These are phyloP conservation scores for Myrmecobius fasciatus DNA, from an alignment of 2,113 vertebrate genomes.

Conservation along the genomic window DNA sequence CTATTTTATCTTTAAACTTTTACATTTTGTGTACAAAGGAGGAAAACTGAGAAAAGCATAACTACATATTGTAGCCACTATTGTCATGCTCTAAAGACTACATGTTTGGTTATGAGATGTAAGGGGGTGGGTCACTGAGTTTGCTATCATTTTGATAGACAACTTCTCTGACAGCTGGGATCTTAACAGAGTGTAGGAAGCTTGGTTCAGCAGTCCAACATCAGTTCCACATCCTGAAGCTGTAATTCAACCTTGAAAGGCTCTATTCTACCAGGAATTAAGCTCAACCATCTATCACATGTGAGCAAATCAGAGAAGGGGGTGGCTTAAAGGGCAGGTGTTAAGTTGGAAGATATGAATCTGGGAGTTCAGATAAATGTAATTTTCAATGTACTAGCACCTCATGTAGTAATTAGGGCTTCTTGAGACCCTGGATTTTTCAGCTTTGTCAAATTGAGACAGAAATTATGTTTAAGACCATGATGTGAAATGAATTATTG, in stretches of 20 bases:
- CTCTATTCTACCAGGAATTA: neutral
- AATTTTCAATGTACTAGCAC: neutral
- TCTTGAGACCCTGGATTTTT: neutral
- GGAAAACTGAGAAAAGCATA: neutral
- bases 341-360: constrained; percentile 29
- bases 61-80: neutral
- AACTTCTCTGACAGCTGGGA: fast-evolving
- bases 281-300: neutral
- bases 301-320: neutral
- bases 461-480: neutral
- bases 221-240: neutral
- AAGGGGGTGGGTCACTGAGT: neutral
- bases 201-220: neutral
- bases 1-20: neutral
- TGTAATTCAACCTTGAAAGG: neutral
- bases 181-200: neutral
- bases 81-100: neutral
- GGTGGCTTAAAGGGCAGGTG: neutral
- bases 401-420: neutral
- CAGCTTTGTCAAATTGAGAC: neutral
- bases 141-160: neutral
- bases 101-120: neutral
- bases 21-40: neutral
- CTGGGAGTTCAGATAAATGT: constrained; percentile 28
- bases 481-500: neutral